Conservation (phyloP, 2,113 vertebrate species). For the Pelusios castaneus region DNA sequence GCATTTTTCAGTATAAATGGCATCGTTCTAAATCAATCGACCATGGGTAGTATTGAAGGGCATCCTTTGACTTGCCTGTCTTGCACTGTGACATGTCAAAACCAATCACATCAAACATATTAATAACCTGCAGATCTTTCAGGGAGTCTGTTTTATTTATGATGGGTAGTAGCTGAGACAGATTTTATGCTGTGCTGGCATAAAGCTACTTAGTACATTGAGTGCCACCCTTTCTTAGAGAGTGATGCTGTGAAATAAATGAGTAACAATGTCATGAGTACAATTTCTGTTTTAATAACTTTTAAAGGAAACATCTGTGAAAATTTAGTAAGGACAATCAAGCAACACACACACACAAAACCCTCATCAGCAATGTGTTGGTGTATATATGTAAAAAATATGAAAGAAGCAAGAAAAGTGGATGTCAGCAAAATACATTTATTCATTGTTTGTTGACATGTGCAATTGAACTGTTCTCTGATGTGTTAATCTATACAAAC, state of each 20-base stretch:
- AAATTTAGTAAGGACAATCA: neutral
- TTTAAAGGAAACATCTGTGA: fast-evolving
- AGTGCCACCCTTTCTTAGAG: neutral
- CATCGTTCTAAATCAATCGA: slow-evolving; percentile 7
- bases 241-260: neutral
- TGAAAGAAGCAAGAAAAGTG: neutral
- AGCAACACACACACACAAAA: neutral
- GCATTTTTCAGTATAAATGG: neutral
- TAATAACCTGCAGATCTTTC: neutral
- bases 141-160: slow-evolving; percentile 52
- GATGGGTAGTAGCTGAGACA: neutral
- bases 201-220: neutral
- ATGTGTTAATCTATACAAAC: neutral
- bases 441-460: neutral
- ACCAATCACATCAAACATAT: neutral
- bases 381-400: neutral
- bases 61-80: neutral
- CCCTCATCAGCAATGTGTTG: neutral
- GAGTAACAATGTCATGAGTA: neutral
- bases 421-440: neutral
- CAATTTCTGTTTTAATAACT: neutral
- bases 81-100: neutral
- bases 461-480: neutral
- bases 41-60: slow-evolving; percentile 9
- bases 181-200: slow-evolving; percentile 26